A percentile compares a stretch with the other conserved stretches of the same genome.
Evolutionary conservation across 2,797 vertebrate species (phyloP).

Genomic region (Gallinago stenura): DNA sequence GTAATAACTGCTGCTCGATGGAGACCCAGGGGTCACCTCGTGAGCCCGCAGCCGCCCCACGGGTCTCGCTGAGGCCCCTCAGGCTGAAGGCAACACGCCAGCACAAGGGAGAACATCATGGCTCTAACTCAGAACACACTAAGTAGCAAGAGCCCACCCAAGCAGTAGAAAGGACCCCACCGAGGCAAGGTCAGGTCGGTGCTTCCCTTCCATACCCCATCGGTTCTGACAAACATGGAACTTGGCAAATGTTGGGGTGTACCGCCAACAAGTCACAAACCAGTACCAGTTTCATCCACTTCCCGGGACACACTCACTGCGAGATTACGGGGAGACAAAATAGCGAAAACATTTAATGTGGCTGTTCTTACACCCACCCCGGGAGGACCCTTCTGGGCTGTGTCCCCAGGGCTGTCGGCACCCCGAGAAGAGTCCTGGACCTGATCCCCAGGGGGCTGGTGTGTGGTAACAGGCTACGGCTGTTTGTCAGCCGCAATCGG

Average conservation of each 20-base stretch:
- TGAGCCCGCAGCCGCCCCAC: neutral
- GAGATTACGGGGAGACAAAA: neutral
- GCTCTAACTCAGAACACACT: neutral
- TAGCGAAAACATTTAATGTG: neutral
- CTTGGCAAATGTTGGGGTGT: too few species aligned
- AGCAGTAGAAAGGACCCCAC: neutral
- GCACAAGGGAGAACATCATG: neutral
- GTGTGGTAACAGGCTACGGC: too few species aligned
- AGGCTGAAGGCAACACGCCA: too few species aligned
- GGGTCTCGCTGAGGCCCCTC: neutral
- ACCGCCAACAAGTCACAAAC: too few species aligned
- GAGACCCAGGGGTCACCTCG: neutral
- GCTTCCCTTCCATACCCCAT: neutral
- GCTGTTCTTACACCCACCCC: fast-evolving
- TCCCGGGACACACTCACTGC: neutral
- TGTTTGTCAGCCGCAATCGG: too few species aligned
- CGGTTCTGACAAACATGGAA: neutral
- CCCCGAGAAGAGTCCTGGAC: neutral
- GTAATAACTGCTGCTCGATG: fast-evolving
- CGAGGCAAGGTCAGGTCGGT: too few species aligned
- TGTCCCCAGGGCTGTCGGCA: neutral
- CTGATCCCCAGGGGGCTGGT: neutral
- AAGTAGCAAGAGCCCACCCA: neutral
- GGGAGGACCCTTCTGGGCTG: too few species aligned
- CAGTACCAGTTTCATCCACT: too few species aligned